Evolutionary conservation across 1,140 invertebrate genomes (phyloP), one percentile per base, ranked within the genome.

Genomic region (Drosophila orosa): DNA sequence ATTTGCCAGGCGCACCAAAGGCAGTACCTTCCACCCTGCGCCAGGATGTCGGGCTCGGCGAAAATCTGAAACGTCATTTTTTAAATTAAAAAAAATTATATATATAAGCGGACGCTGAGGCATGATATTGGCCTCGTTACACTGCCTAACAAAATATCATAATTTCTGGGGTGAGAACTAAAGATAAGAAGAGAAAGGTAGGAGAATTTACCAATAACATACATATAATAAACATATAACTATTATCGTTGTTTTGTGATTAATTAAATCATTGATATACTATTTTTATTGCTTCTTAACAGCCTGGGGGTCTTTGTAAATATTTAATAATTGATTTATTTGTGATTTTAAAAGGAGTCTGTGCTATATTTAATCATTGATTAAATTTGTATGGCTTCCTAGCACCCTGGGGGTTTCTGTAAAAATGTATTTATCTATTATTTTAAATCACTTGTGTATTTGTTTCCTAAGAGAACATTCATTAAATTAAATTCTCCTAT

Each of bases 71-170:
- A 37, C 47, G 58, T 74, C 76, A 84, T 84, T 80, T 84, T 76
- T 60, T 39, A 81, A 85, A 78, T 78, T 74, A 85, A 77, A 82
- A 80, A 72, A 61, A 66, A 77, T 73, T 66, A 25, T 29, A 17
- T 17, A 29, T 17, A 6, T 33, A n/a, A n/a, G 52, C 27, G 65
- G 27, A 71, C 17, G 63, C 29, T 61, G 44, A 59, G 33, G 78
- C 81, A 65, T 77, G 62, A 66, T 73, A 84, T 86, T 81, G 69
- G 74, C 62, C 74, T 73, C 62, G 74, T 80, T 84, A 81, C 78
- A 78, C 78, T 65, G 17, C 0, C 1, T 48, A 44, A 50, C 58
- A 82, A 65, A 60, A 39, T 33, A 6, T 7, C 5, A 19, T 50
- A 8, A 48, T 13, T 13, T 2, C 3, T 24, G 44, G 5, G 0